Evolutionary conservation across 2,113 vertebrate species (phyloP).

Genomic region (Fregetta grallaria): DNA sequence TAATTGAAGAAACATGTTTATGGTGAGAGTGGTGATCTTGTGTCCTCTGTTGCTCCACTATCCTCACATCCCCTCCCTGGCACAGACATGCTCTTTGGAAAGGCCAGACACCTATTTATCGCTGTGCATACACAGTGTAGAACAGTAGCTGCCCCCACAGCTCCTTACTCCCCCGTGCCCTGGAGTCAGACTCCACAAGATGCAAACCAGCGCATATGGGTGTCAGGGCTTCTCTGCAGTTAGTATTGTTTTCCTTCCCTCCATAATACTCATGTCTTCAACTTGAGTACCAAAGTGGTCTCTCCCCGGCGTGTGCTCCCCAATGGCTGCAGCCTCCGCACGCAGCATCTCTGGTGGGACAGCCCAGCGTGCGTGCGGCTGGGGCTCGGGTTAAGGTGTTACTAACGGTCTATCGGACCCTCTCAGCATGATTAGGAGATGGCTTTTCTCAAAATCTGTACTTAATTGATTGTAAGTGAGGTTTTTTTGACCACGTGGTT

Average conservation of each 20-base stretch:
- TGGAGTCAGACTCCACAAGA: rapidly evolving
- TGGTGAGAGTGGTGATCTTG: not conserved
- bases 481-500: rapidly evolving
- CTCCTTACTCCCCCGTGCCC: rapidly evolving
- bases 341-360: rapidly evolving
- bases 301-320: rapidly evolving
- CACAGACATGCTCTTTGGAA: not conserved
- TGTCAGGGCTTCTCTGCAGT: not conserved
- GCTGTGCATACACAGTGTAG: rapidly evolving
- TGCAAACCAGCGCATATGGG: not conserved
- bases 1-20: not conserved
- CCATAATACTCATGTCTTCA: not conserved
- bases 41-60: too few species aligned
- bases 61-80: not conserved
- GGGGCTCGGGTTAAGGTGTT: too few species aligned
- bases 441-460: not conserved
- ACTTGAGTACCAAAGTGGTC: not conserved
- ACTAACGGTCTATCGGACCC: not conserved
- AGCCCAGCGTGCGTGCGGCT: rapidly evolving
- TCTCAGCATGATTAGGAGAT: not conserved
- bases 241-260: not conserved
- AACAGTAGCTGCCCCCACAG: not conserved
- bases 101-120: not conserved
- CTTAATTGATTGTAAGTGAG: not conserved
- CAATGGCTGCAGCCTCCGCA: rapidly evolving